Percentiles rank a stretch among this genome's conserved stretches.
Conservation (phyloP, 92 coral and sea anemone genomes). For the Phenganax stokvisi region DNA sequence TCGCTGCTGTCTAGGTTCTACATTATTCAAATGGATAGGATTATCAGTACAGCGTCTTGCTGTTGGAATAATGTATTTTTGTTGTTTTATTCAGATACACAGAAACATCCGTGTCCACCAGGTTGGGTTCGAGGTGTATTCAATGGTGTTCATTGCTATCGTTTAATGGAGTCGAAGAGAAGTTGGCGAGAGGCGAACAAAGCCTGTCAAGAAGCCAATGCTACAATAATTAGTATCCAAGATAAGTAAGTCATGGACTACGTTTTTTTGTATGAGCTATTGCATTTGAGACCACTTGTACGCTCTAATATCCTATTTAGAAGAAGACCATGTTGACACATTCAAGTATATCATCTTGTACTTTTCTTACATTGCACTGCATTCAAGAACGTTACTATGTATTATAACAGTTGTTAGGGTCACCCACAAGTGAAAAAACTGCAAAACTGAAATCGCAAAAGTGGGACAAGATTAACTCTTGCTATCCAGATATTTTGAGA, state of each 20-base stretch:
- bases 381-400: no score
- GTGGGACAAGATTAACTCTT: no score
- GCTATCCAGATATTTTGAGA: no score
- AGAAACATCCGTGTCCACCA: constrained; percentile 47
- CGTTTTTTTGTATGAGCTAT: neutral
- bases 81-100: neutral
- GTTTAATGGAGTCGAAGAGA: constrained; percentile 60
- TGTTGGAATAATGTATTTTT: neutral
- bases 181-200: constrained; percentile 71
- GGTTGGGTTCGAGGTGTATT: constrained; percentile 69
- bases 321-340: neutral
- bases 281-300: neutral
- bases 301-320: neutral
- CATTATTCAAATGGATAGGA: neutral
- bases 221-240: constrained; percentile 56
- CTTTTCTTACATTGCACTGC: no score
- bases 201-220: constrained; percentile 50
- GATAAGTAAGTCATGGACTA: constrained; percentile 44
- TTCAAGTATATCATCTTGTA: no score
- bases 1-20: neutral
- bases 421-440: no score
- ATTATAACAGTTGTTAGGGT: no score
- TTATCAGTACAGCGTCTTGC: neutral
- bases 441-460: no score
- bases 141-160: constrained; percentile 59